Base-by-base conservation (phyloP, 2,888 invertebrate genomes). In the Eupithecia exiguata region DNA sequence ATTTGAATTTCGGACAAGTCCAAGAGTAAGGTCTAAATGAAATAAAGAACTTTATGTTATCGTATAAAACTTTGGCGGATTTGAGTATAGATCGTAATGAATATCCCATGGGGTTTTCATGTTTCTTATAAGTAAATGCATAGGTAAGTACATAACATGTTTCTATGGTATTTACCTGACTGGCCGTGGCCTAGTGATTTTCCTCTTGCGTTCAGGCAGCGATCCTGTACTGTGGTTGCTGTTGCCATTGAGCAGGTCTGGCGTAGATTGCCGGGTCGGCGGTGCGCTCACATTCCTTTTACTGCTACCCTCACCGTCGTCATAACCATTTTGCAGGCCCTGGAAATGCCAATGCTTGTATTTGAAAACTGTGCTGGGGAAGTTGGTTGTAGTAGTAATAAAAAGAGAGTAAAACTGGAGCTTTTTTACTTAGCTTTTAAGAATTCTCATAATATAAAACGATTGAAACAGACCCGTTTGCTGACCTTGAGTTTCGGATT, bases 401-500 rank as follows among this genome's bases (percentile, higher is more conserved):
- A 16, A 65, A 67, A 38, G 35, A 68, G 49, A 74, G 73, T 68
- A 69, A 65, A 63, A 72, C 69, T 75, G 68, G 67, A 72, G 75
- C 72, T 75, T 69, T 70, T 68, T 72, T 72, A 72, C 70, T 69
- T 70, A 75, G 75, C 75, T 75, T 75, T 75, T 75, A 75, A 68
- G 63, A 25, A 72, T 75, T 72, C 58, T 75, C 70, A 72, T 43
- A 63, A 75, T 68, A 78, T 76, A 80, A 81, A 82, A 84, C 85
- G 86, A 90, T 91, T 92, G 93, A 90, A 92, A 93, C 94, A 93
- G 92, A 95, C 94, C 94, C 94, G 91, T 93, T 91, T 94, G 94
- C 94, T 95, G 92, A 94, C 96, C 95, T 96, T 96, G 91, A 96
- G 95, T 95, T 97, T 97, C 87, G 97, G 97, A 92, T 98, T 98